Evolutionary conservation across 2,888 invertebrate genomes (phyloP).

Genomic region (Neelides folsomi): DNA sequence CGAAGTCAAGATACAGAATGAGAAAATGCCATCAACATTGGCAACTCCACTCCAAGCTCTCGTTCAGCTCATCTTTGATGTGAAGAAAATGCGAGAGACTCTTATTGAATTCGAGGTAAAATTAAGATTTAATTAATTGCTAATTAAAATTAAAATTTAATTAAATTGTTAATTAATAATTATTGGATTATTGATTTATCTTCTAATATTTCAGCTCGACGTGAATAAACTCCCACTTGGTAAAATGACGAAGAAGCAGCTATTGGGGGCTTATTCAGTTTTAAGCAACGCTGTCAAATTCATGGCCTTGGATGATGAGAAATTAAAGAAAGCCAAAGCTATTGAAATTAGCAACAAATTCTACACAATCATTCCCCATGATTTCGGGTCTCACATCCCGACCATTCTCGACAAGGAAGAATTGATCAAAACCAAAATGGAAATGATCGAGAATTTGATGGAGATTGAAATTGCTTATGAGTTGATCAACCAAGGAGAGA

Average conservation of each 20-base stretch:
- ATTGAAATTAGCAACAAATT: slow-evolving; percentile 78
- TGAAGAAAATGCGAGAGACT: slow-evolving; percentile 78
- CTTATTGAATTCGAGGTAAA: slow-evolving; percentile 81
- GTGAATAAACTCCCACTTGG: slow-evolving; percentile 97
- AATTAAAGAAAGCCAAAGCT: slow-evolving; percentile 36
- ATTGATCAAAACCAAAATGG: slow-evolving; percentile 58
- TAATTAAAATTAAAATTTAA: not conserved
- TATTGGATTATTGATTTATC: slow-evolving; percentile 2
- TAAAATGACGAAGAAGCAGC: slow-evolving; percentile 80
- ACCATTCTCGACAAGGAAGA: slow-evolving; percentile 64
- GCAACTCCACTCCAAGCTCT: slow-evolving; percentile 65
- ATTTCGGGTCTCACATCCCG: slow-evolving; percentile 72
- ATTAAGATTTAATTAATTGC: not conserved
- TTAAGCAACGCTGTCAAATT: slow-evolving; percentile 41
- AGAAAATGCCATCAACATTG: slow-evolving; percentile 49
- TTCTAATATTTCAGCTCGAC: slow-evolving; percentile 50
- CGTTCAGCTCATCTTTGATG: slow-evolving; percentile 75
- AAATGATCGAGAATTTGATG: slow-evolving; percentile 81
- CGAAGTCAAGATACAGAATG: slow-evolving; percentile 37
- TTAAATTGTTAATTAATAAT: slow-evolving; percentile 4
- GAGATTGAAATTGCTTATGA: slow-evolving; percentile 94
- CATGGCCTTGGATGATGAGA: slow-evolving; percentile 42
- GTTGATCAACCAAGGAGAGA: slow-evolving; percentile 50
- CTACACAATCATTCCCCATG: slow-evolving; percentile 90
- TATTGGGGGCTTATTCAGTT: slow-evolving; percentile 70